A percentile compares a stretch with the other conserved stretches of the same genome.
phyloP scores from a whole-genome alignment of 1,140 invertebrate species.

The Euglossa dilemma region DNA sequence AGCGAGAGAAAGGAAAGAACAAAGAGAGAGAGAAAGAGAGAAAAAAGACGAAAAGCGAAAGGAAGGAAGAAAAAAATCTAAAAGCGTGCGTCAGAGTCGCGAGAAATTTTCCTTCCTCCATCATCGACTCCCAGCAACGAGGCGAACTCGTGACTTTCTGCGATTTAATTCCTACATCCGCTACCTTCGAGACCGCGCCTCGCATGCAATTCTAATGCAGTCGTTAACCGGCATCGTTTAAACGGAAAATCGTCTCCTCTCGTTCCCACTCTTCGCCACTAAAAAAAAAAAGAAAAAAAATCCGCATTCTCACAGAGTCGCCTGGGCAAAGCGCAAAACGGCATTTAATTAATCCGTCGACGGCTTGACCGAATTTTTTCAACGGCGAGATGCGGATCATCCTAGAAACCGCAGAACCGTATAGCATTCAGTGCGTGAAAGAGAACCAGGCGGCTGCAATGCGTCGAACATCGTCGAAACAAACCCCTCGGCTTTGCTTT shows the following conservation, averaged over 20 bases:
- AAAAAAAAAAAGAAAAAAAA: background rate
- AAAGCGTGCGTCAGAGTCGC: background rate
- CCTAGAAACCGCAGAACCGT: slow-evolving; percentile 56
- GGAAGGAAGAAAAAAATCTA: too few relatives aligned
- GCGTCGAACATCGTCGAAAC: background rate
- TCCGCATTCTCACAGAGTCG: background rate
- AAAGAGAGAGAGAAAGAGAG: too few relatives aligned
- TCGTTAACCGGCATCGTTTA: slow-evolving; percentile 46
- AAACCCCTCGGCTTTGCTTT: background rate
- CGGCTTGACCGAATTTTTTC: slow-evolving; percentile 61
- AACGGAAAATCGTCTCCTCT: background rate
- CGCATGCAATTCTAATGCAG: slow-evolving; percentile 44
- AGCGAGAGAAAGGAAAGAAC: too few relatives aligned
- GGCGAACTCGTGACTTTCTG: slow-evolving; percentile 19
- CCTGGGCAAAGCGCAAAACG: slow-evolving; percentile 33
- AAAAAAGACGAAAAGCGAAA: background rate
- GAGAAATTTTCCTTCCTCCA: background rate
- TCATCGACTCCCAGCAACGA: background rate
- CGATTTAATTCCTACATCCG: slow-evolving; percentile 32
- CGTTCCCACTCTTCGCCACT: background rate
- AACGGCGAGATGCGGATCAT: slow-evolving; percentile 52
- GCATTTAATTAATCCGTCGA: slow-evolving; percentile 60
- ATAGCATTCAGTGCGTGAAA: slow-evolving; percentile 63
- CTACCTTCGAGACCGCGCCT: slow-evolving; percentile 15
- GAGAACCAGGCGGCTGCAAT: slow-evolving; percentile 3